These are phyloP conservation scores for Subanguina moxae DNA, from an alignment of 1,140 invertebrate species.

Conservation along the genomic window DNA sequence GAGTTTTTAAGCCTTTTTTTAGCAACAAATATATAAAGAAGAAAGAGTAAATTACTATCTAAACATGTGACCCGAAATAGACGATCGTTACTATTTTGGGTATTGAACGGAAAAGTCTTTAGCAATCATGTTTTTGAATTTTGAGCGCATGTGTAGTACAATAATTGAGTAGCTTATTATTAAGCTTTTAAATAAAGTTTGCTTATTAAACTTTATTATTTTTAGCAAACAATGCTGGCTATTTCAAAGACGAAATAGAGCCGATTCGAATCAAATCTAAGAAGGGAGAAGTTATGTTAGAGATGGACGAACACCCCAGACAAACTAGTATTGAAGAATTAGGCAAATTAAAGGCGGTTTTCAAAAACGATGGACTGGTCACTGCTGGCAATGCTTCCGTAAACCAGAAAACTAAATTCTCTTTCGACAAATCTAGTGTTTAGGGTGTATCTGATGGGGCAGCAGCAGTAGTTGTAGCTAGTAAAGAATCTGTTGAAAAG, in stretches of 20 bases:
- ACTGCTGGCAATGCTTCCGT: constrained; percentile 92
- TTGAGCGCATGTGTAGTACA: too few relatives aligned
- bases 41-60: too few relatives aligned
- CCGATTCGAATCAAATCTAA: constrained; percentile 80
- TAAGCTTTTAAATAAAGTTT: too few relatives aligned
- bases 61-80: too few relatives aligned
- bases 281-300: constrained; percentile 72
- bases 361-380: constrained; percentile 91
- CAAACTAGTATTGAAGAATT: constrained; percentile 81
- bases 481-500: constrained; percentile 79
- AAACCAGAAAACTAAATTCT: constrained; percentile 56
- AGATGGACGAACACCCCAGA: constrained; percentile 88
- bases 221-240: constrained; percentile 77
- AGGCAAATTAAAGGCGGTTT: constrained; percentile 76
- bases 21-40: too few relatives aligned
- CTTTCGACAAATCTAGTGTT: constrained; percentile 29
- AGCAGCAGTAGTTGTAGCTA: constrained; percentile 76
- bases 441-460: constrained; percentile 94
- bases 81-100: too few relatives aligned
- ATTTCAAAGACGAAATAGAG: constrained; percentile 83
- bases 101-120: too few relatives aligned
- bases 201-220: too few relatives aligned
- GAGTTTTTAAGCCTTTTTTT: too few relatives aligned
- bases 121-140: background rate
- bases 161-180: too few relatives aligned